Evolutionary conservation across 2,888 invertebrate genomes (phyloP), one percentile per base, ranked within the genome.

Genomic region (Stomorhina lunata): DNA sequence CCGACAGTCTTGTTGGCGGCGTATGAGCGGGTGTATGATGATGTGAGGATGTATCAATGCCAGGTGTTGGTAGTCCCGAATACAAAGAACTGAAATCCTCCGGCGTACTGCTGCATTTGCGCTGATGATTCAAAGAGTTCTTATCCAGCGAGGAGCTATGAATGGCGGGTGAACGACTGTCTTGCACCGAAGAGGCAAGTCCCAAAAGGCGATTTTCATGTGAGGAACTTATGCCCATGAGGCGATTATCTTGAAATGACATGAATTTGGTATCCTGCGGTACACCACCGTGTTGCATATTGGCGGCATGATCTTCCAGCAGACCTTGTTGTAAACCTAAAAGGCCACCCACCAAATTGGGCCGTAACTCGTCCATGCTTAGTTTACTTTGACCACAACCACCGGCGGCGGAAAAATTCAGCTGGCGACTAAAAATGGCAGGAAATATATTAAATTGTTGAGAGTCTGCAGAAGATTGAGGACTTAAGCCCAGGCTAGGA

Each of bases 71-170:
- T 82, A 94, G 92, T 3, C 92, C 94, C 25, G 95, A 95, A 91
- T 98, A 97, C 86, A 97, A 92, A 25, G 96, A 95, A 77, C 95
- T 94, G 90, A 97, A 97, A 92, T 98, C 97, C 91, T 97, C 97
- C 50, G 96, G 96, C 63, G 95, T 96, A 27, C 95, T 95, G 92
- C 96, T 96, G 92, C 96, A 96, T 92, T 96, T 96, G 87, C 93
- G 88, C 90, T 92, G 90, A 88, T 92, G 86, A 65, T 89, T 88
- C 5, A 90, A 88, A 7, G 93, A 93, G 84, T 93, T 93, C 88
- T 92, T 93, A 88, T 93, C 94, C 40, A 90, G 85, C 29, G 90
- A 88, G 55, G 88, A 86, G 59, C 93, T 91, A 15, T 75, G 75
- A 7, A 80, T 80, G 82, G 82, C 82, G 20, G 92, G 89, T 9